A percentile compares a stretch with the other conserved stretches of the same genome.
Conservation (phyloP, 2,113 vertebrate genomes). For the Ancistrus triradiatus region DNA sequence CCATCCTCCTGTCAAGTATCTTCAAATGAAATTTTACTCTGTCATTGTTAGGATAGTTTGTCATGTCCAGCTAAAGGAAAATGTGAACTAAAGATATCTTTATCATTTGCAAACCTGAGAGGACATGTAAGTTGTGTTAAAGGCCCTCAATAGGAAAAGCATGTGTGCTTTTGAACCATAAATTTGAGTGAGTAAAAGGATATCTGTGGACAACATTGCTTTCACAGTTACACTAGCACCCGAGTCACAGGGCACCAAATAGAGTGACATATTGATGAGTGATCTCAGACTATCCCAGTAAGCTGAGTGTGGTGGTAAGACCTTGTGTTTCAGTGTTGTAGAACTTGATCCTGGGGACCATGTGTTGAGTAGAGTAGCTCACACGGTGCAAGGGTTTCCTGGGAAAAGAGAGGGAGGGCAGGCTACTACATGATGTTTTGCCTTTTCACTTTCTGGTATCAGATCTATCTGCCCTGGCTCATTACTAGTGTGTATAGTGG, state of each 20-base stretch:
- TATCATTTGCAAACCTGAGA: no score
- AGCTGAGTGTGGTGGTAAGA: slow-evolving; percentile 7
- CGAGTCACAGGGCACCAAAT: not conserved
- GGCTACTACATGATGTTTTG: slow-evolving; percentile 18
- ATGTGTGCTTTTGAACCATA: slow-evolving; percentile 20
- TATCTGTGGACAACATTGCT: slow-evolving; percentile 18
- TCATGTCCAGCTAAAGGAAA: no score
- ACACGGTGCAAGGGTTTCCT: slow-evolving; percentile 1
- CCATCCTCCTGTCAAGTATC: no score
- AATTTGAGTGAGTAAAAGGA: slow-evolving; percentile 28
- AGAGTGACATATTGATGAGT: slow-evolving; percentile 14
- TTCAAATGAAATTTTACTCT: no score
- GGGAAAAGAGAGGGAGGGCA: slow-evolving; percentile 14
- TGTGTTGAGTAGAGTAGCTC: slow-evolving; percentile 15
- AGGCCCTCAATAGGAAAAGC: slow-evolving; percentile 23
- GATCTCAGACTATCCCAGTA: slow-evolving; percentile 22
- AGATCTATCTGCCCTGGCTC: slow-evolving; percentile 3
- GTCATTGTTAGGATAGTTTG: no score
- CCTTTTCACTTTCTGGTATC: slow-evolving; percentile 29
- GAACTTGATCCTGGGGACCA: slow-evolving; percentile 25
- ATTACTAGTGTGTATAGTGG: slow-evolving; percentile 10
- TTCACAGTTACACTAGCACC: not conserved
- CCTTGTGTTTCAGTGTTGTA: slow-evolving; percentile 27
- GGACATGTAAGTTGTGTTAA: no score
- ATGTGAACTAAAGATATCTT: no score